These are phyloP conservation scores for Nerophis lumbriciformis DNA, from an alignment of 2,113 vertebrate species.

Conservation along the genomic window DNA sequence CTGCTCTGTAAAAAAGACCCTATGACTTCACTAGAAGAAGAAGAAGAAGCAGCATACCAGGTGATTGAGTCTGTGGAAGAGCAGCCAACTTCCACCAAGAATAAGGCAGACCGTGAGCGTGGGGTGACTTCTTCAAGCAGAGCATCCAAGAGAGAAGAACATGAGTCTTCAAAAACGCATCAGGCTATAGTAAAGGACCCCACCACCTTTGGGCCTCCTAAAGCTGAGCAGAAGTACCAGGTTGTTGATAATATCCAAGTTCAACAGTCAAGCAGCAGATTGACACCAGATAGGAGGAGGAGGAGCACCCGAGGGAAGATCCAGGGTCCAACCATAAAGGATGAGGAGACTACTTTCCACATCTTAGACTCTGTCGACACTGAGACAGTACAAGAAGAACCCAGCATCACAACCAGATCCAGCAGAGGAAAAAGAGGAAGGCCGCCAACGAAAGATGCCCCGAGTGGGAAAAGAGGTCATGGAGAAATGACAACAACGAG, in stretches of 20 bases:
- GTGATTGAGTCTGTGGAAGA: conserved; percentile 45
- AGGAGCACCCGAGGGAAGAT: conserved; percentile 30
- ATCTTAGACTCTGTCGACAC: conserved; percentile 44
- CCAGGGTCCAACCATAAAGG: not conserved
- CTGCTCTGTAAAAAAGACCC: conserved; percentile 8
- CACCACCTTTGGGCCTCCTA: not conserved
- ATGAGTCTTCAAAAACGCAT: conserved; percentile 14
- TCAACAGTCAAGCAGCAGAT: not conserved
- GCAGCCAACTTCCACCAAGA: conserved; percentile 13
- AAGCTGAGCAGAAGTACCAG: conserved; percentile 24
- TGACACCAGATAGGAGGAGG: conserved; percentile 12
- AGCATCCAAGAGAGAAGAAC: conserved; percentile 19
- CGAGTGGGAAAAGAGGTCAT: conserved; percentile 8
- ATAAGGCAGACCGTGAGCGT: conserved; percentile 1
- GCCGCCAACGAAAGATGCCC: not conserved
- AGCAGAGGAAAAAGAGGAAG: conserved; percentile 35
- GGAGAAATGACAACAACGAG: conserved; percentile 4
- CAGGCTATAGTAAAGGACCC: not conserved
- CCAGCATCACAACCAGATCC: not conserved
- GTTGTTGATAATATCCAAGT: conserved; percentile 38
- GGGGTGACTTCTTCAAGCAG: conserved; percentile 1
- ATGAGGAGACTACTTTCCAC: conserved; percentile 20
- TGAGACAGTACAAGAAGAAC: conserved; percentile 6
- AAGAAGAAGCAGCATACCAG: conserved; percentile 26
- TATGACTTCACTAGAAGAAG: not conserved